These are phyloP conservation scores for Podarcis lilfordi DNA, from an alignment of 2,797 vertebrate species.

Conservation along the genomic window DNA sequence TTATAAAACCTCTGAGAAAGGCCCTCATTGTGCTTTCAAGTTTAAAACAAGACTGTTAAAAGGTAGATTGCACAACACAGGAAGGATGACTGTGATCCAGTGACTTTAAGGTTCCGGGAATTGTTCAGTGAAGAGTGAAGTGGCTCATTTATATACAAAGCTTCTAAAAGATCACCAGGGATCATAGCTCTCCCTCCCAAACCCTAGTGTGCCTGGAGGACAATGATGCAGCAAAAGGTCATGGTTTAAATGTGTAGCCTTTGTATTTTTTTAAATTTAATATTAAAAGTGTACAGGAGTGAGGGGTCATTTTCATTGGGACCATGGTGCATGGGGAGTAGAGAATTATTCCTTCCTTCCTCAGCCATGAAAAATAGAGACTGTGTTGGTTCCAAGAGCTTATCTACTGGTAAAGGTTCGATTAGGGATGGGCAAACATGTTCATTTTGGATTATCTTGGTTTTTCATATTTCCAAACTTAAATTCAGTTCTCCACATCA, in stretches of 20 bases:
- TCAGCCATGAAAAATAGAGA: not conserved
- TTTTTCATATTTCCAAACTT: too few relatives aligned
- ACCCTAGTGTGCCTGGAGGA: not conserved
- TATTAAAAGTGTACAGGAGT: too few relatives aligned
- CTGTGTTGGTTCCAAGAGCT: too few relatives aligned
- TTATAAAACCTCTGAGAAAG: not conserved
- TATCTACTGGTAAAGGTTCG: too few relatives aligned
- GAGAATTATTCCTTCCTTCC: not conserved
- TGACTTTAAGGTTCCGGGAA: constrained; percentile 54
- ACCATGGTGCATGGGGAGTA: too few relatives aligned
- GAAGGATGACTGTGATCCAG: constrained; percentile 34
- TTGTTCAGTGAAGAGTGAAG: constrained; percentile 33
- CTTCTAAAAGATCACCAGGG: not conserved
- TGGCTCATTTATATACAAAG: constrained; percentile 35
- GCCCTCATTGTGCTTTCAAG: constrained; percentile 21
- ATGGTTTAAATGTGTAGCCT: not conserved
- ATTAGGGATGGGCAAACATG: too few relatives aligned
- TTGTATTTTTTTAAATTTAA: too few relatives aligned
- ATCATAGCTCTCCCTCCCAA: not conserved
- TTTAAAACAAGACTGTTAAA: constrained; percentile 40
- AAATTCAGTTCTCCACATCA: too few relatives aligned
- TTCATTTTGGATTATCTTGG: too few relatives aligned
- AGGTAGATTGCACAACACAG: constrained; percentile 8
- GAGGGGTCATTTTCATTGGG: too few relatives aligned
- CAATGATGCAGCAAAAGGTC: not conserved